These are phyloP conservation scores for Takifugu flavidus DNA, from an alignment of 2,113 vertebrate species.

Conservation along the genomic window DNA sequence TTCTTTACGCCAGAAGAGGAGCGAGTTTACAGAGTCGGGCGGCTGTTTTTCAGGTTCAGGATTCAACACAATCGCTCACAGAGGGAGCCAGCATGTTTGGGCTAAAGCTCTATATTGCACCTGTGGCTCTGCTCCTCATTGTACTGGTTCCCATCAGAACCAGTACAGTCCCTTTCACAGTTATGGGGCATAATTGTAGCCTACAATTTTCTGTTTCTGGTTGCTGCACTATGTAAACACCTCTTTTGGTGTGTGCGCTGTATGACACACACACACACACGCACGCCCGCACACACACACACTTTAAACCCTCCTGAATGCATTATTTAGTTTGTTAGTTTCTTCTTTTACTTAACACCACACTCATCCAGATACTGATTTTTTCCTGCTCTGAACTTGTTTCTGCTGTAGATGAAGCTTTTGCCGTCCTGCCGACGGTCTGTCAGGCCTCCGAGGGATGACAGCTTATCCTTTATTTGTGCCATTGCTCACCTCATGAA, in stretches of 20 bases:
- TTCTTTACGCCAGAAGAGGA: slow-evolving; percentile 36
- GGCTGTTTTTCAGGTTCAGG: neutral
- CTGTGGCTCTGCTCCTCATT: too few species aligned
- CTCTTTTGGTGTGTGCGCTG: slow-evolving; percentile 33
- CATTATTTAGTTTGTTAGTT: slow-evolving; percentile 14
- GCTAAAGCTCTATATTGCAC: too few species aligned
- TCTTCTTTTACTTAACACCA: slow-evolving; percentile 12
- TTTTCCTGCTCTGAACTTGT: neutral
- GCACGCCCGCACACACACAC: neutral
- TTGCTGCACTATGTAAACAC: slow-evolving; percentile 57
- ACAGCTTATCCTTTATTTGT: slow-evolving; percentile 56
- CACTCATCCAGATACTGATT: slow-evolving; percentile 1
- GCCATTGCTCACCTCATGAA: slow-evolving; percentile 32
- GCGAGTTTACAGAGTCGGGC: slow-evolving; percentile 36
- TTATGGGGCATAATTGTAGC: slow-evolving; percentile 8
- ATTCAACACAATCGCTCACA: slow-evolving; percentile 4
- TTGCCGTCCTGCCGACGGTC: slow-evolving; percentile 33
- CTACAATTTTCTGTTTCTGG: slow-evolving; percentile 31
- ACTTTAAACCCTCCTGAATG: too few species aligned
- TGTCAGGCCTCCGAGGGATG: slow-evolving; percentile 26
- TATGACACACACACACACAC: slow-evolving; percentile 44
- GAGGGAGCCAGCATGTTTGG: too few species aligned
- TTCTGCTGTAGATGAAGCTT: neutral
- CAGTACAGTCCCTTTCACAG: neutral
- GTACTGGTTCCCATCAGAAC: neutral